Conservation (phyloP, 2,113 vertebrate genomes). For the Eleginops maclovinus region DNA sequence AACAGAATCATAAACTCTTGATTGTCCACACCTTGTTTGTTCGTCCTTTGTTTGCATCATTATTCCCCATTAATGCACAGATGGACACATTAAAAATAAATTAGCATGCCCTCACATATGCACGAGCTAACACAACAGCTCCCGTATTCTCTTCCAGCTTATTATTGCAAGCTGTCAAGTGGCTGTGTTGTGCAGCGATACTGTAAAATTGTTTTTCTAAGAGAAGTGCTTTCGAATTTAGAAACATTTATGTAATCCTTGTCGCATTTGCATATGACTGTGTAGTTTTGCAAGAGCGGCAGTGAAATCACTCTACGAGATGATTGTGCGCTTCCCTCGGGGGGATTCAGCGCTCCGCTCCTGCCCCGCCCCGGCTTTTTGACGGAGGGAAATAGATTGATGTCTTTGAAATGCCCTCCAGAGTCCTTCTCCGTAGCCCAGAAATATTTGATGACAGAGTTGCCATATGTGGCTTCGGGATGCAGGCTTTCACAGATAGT, state of each 20-base stretch:
- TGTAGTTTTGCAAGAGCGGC: conserved; percentile 35
- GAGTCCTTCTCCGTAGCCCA: conserved; percentile 21
- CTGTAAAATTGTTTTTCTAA: conserved; percentile 69
- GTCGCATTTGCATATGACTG: conserved; percentile 68
- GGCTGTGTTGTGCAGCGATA: conserved; percentile 37
- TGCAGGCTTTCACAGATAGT: conserved; percentile 45
- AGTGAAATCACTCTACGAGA: conserved; percentile 50
- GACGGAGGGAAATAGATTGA: conserved; percentile 54
- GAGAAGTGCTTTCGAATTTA: conserved; percentile 47
- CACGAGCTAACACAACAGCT: conserved; percentile 53
- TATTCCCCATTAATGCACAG: conserved; percentile 63
- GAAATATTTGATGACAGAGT: conserved; percentile 34
- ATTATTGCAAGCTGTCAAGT: conserved; percentile 60
- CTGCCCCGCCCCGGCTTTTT: conserved; percentile 21
- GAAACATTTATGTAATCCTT: conserved; percentile 71
- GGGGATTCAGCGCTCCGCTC: conserved; percentile 35
- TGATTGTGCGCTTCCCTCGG: conserved; percentile 55
- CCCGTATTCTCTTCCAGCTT: conserved; percentile 44
- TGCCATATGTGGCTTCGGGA: conserved; percentile 12
- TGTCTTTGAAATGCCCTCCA: conserved; percentile 72
- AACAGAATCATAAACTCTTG: conserved; percentile 35
- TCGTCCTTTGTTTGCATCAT: conserved; percentile 56
- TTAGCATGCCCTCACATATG: conserved; percentile 53
- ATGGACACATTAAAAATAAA: conserved; percentile 68
- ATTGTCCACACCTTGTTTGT: conserved; percentile 48